Base-by-base conservation (phyloP, 1,140 invertebrate genomes). In the Ylistrum balloti region DNA sequence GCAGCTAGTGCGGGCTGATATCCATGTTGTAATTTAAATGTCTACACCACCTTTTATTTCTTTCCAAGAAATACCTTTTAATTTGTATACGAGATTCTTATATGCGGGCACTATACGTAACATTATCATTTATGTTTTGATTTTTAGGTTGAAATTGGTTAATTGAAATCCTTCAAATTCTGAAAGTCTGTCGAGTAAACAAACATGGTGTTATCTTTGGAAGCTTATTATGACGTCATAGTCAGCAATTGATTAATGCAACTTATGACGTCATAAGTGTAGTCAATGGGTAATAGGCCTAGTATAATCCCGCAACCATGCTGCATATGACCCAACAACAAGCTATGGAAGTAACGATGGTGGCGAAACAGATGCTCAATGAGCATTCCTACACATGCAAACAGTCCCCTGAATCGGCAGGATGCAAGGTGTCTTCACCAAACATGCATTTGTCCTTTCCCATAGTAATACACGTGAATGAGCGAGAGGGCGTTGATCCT, bases 381-480 rank as follows among this genome's bases (percentile, higher is more conserved):
- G 56, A 74, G 11, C 56, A 74, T 74, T 74, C 56, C 56, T 74
- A 74, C 56, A 74, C 56, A 74, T 17, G 17, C 22, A n/a, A n/a
- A 74, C 56, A 9, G n/a, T n/a, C n/a, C n/a, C n/a, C n/a, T n/a
- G 56, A 74, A 11, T n/a, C 56, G 0, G 28, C n/a, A 28, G 56
- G 28, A 11, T 28, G 17, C 22, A 74, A 22, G 22, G 28, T 28
- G 56, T 9, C 3, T n/a, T 9, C 22, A 1, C 5, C 56, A 74
- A 74, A 28, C 56, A 74, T 11, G n/a, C 56, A 74, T n/a, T 2
- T 74, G n/a, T 74, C 56, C 56, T 74, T 74, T 11, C 56, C 56
- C n/a, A 74, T 74, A n/a, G 56, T 74, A 0, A 74, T 74, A 74
- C 56, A 74, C n/a, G 56, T 74, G 20, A 74, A 74, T 74, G 56